phyloP scores from a whole-genome alignment of 2,888 invertebrate genomes.

The Oxyteleia sp. region DNA sequence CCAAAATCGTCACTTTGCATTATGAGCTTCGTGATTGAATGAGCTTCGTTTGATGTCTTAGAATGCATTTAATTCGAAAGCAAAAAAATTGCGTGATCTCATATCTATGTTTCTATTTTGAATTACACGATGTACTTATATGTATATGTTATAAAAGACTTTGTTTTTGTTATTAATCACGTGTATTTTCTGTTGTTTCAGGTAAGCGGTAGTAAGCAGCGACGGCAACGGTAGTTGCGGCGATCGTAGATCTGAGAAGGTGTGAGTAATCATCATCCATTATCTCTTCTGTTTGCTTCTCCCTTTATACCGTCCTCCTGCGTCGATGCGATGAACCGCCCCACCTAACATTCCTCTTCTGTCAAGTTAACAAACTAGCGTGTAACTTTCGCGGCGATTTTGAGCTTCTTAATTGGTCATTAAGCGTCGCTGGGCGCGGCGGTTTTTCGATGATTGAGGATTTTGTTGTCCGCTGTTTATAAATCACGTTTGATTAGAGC shows the following conservation, averaged over 20 bases:
- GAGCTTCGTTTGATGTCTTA: no score
- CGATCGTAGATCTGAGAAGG: constrained; percentile 71
- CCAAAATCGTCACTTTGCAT: no score
- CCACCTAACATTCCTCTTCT: constrained; percentile 52
- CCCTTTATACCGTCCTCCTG: constrained; percentile 75
- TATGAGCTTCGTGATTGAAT: no score
- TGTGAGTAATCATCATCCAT: constrained; percentile 83
- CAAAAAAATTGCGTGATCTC: no score
- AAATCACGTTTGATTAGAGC: constrained; percentile 52
- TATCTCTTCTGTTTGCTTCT: constrained; percentile 82
- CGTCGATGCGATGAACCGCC: constrained; percentile 71
- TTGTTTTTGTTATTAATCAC: no score
- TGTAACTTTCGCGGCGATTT: constrained; percentile 70
- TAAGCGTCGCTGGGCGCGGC: constrained; percentile 14
- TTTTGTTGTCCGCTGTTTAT: constrained; percentile 40
- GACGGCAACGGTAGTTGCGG: constrained; percentile 60
- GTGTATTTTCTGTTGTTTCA: constrained; percentile 84
- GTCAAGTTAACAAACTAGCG: constrained; percentile 67
- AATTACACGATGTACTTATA: no score
- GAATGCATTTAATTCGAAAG: no score
- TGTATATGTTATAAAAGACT: no score
- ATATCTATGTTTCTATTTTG: no score
- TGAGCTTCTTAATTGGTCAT: constrained; percentile 53
- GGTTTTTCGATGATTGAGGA: constrained; percentile 38
- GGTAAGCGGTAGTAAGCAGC: constrained; percentile 79